phyloP scores from a whole-genome alignment of 2,888 invertebrate species.

The Sinhomidia bicolor region DNA sequence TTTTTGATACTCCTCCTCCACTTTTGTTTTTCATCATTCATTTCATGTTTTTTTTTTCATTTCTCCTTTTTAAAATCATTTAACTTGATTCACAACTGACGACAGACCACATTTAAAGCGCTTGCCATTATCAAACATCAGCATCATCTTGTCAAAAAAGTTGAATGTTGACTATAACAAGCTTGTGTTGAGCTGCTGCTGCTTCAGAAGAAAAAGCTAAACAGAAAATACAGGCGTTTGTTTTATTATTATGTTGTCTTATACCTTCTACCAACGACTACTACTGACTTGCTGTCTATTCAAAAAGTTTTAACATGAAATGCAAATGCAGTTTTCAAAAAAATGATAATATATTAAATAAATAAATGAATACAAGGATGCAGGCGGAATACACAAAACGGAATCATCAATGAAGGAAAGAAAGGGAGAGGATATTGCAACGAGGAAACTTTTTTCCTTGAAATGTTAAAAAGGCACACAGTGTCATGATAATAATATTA shows the following conservation, averaged over 20 bases:
- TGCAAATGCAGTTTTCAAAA: conserved; percentile 31
- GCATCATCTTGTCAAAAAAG: conserved; percentile 35
- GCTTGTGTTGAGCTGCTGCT: background rate
- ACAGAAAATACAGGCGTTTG: background rate
- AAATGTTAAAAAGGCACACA: conserved; percentile 32
- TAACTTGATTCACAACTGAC: conserved; percentile 45
- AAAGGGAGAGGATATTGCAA: conserved; percentile 45
- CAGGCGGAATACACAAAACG: background rate
- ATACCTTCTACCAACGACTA: background rate
- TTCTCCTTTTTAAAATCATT: background rate
- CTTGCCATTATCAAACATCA: conserved; percentile 26
- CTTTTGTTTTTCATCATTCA: conserved; percentile 54
- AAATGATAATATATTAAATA: background rate
- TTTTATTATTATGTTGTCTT: background rate
- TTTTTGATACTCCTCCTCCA: background rate
- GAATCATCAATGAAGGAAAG: background rate
- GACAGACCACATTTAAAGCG: background rate
- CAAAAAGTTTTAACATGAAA: conserved; percentile 8
- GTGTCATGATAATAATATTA: conserved; percentile 36
- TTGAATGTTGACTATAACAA: conserved; percentile 7
- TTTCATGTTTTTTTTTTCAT: conserved; percentile 31
- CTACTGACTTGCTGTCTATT: background rate
- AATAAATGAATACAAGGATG: background rate
- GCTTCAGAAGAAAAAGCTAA: background rate
- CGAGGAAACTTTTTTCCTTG: conserved; percentile 49